Conservation (phyloP, 2,113 vertebrate species). For the Malurus cyaneus region DNA sequence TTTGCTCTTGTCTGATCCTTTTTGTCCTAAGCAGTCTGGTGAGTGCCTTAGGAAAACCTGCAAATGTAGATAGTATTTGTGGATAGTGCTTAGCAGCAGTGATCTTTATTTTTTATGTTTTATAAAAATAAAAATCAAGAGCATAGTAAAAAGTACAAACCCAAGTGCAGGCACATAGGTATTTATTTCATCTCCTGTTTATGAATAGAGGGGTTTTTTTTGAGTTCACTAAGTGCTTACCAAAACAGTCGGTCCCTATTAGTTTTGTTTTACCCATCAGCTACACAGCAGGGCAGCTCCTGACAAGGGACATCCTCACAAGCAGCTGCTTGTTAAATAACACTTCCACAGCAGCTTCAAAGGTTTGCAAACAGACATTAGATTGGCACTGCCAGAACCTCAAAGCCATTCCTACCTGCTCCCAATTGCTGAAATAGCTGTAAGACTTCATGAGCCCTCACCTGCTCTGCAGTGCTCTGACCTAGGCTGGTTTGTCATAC, state of each 20-base stretch:
- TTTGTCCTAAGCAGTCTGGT: neutral
- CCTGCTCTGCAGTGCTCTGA: accelerated
- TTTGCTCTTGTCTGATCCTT: neutral
- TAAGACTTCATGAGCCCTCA: neutral
- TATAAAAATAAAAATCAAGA: neutral
- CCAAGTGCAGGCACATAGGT: neutral
- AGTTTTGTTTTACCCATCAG: neutral
- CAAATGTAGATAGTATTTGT: neutral
- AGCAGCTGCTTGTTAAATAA: neutral
- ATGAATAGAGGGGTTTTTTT: neutral
- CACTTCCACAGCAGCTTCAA: neutral
- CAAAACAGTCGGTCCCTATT: neutral
- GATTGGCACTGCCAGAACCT: neutral
- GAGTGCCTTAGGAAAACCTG: neutral
- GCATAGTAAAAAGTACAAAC: neutral
- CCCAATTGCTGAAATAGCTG: neutral
- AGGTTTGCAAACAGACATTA: neutral
- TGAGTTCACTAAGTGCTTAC: neutral
- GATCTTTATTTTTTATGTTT: neutral
- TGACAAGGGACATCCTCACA: neutral
- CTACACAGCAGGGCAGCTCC: neutral
- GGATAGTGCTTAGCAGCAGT: neutral
- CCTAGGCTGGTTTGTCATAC: neutral
- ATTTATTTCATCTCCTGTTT: neutral
- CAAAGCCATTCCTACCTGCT: neutral